Conservation (phyloP, 2,113 vertebrate genomes). For the Neogobius melanostomus region DNA sequence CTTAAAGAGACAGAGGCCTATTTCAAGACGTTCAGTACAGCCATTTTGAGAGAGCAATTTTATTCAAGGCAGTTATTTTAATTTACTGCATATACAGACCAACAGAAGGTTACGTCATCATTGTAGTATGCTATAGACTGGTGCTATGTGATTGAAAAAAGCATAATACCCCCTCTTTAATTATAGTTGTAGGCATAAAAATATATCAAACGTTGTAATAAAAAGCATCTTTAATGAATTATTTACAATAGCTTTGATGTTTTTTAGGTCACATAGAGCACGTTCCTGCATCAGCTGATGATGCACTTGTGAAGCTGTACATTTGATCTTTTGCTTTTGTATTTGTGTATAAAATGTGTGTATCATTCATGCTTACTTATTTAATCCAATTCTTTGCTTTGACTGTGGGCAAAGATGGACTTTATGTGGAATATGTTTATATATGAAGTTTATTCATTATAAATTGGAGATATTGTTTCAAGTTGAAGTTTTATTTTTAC, state of each 20-base stretch:
- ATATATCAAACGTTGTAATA: background rate
- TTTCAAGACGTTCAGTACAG: too few relatives aligned
- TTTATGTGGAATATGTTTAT: slow-evolving; percentile 57
- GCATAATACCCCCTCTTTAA: too few relatives aligned
- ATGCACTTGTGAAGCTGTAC: slow-evolving; percentile 44
- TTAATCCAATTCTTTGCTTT: slow-evolving; percentile 53
- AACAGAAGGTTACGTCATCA: too few relatives aligned
- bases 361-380: slow-evolving; percentile 48
- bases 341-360: slow-evolving; percentile 25
- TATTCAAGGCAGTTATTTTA: too few relatives aligned
- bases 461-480: slow-evolving; percentile 48
- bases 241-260: slow-evolving; percentile 17
- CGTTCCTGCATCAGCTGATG: slow-evolving; percentile 22
- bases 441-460: slow-evolving; percentile 58
- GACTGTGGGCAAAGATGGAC: slow-evolving; percentile 42
- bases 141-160: too few relatives aligned
- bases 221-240: background rate
- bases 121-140: too few relatives aligned
- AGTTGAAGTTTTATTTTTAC: slow-evolving; percentile 58
- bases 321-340: slow-evolving; percentile 38
- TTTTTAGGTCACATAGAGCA: slow-evolving; percentile 22
- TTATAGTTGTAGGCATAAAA: background rate
- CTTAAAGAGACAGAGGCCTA: too few relatives aligned
- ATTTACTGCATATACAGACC: too few relatives aligned
- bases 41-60: too few relatives aligned